Conservation (phyloP, 2,113 vertebrate genomes). For the Corydoras maculifer region DNA sequence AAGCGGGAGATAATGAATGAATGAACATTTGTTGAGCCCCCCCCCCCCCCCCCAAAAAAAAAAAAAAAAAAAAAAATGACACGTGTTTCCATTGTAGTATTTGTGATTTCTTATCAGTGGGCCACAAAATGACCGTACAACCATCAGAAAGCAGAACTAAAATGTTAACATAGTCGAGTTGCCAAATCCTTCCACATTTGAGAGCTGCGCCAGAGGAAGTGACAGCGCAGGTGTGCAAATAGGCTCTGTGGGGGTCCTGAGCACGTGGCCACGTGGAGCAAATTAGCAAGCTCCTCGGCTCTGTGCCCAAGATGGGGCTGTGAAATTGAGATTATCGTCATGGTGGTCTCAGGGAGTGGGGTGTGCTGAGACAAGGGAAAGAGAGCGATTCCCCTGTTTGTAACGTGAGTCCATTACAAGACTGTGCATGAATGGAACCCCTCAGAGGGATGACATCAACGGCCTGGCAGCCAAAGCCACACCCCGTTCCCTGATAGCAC, state of each 20-base stretch:
- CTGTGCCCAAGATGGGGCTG: constrained; percentile 41
- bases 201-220: not conserved
- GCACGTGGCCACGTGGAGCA: constrained; percentile 3
- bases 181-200: too few relatives aligned
- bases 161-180: too few relatives aligned
- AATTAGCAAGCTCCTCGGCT: constrained; percentile 49
- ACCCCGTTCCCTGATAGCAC: constrained; percentile 48
- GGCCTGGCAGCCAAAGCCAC: constrained; percentile 54
- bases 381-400: constrained; percentile 56
- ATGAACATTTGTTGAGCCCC: too few relatives aligned
- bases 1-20: too few relatives aligned
- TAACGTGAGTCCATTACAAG: constrained; percentile 63
- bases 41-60: too few relatives aligned
- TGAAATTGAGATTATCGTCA: constrained; percentile 59
- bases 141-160: too few relatives aligned
- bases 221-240: constrained; percentile 14
- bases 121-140: too few relatives aligned
- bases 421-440: constrained; percentile 61
- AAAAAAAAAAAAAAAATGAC: too few relatives aligned
- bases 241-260: not conserved
- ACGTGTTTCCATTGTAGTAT: too few relatives aligned
- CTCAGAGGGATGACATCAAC: constrained; percentile 64
- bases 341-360: constrained; percentile 36
- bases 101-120: too few relatives aligned
- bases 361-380: constrained; percentile 23